These are phyloP conservation scores for Tinea semifulvella DNA, from an alignment of 2,888 invertebrate species.

Conservation along the genomic window DNA sequence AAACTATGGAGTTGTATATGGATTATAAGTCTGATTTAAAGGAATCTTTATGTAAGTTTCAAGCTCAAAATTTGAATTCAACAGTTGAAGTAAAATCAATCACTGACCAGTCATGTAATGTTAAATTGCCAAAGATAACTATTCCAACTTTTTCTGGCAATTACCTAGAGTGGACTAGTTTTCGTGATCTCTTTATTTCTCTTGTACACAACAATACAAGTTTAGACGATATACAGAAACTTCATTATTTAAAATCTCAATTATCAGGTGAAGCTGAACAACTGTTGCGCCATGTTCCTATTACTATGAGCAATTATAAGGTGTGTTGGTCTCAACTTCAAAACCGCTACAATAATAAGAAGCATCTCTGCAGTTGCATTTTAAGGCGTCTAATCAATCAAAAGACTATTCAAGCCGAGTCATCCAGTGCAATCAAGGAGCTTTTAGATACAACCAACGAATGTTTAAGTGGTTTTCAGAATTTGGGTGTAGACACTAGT, in stretches of 20 bases:
- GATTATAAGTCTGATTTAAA: neutral
- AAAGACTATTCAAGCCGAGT: slow-evolving; percentile 1
- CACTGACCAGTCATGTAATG: neutral
- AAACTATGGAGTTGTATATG: neutral
- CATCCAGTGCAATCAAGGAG: slow-evolving; percentile 9
- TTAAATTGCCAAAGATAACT: neutral
- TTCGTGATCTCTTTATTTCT: slow-evolving; percentile 15
- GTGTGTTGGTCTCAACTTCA: slow-evolving; percentile 11
- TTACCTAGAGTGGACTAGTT: slow-evolving; percentile 16
- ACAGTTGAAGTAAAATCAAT: neutral
- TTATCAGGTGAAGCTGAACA: slow-evolving; percentile 17
- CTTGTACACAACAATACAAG: slow-evolving; percentile 8
- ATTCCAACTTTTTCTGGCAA: slow-evolving; percentile 14
- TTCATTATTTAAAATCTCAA: slow-evolving; percentile 16
- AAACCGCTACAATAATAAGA: slow-evolving; percentile 9
- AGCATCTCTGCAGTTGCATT: slow-evolving; percentile 10
- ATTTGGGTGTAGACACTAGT: slow-evolving; percentile 9
- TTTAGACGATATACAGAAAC: slow-evolving; percentile 14
- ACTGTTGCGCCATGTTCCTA: slow-evolving; percentile 6
- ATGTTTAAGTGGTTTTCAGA: slow-evolving; percentile 12
- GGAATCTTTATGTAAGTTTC: no score
- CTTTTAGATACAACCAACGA: slow-evolving; percentile 15
- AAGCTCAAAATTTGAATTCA: no score
- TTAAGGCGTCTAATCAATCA: slow-evolving; percentile 10
- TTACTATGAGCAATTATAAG: neutral